A percentile compares a stretch with the other conserved stretches of the same genome.
These are phyloP conservation scores for Brienomyrus longianalis DNA, from an alignment of 2,113 vertebrate species.

Conservation along the genomic window DNA sequence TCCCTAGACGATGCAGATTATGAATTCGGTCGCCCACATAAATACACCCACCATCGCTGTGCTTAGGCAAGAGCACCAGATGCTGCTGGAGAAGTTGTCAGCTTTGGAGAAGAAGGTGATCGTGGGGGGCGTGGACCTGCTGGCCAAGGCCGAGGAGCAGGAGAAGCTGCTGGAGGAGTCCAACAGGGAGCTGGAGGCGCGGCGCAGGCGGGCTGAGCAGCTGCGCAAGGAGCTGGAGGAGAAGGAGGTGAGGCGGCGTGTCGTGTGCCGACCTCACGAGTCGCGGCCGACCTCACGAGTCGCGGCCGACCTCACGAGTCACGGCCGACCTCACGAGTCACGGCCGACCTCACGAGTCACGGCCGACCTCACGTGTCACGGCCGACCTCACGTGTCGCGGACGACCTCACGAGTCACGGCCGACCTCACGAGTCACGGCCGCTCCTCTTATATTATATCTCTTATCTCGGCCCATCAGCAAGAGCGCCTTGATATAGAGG, in stretches of 20 bases:
- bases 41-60: not conserved
- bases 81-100: slow-evolving; percentile 85
- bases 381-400: not conserved
- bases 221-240: slow-evolving; percentile 92
- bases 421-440: not conserved
- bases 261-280: no score
- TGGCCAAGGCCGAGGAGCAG: slow-evolving; percentile 97
- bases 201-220: slow-evolving; percentile 84
- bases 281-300: not conserved
- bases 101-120: slow-evolving; percentile 95
- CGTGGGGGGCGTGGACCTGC: slow-evolving; percentile 90
- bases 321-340: not conserved
- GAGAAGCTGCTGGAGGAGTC: slow-evolving; percentile 95
- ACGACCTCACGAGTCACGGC: not conserved
- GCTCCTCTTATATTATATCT: not conserved
- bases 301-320: not conserved
- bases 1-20: not conserved
- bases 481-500: slow-evolving; percentile 96
- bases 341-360: not conserved
- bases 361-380: no score
- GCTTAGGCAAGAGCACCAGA: slow-evolving; percentile 86
- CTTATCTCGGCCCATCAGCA: slow-evolving; percentile 61
- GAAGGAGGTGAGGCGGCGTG: slow-evolving; percentile 72
- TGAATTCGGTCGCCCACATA: not conserved
- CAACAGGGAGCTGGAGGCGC: slow-evolving; percentile 91